Conservation (phyloP, 2,888 invertebrate genomes). For the Digitonthophagus gazella region DNA sequence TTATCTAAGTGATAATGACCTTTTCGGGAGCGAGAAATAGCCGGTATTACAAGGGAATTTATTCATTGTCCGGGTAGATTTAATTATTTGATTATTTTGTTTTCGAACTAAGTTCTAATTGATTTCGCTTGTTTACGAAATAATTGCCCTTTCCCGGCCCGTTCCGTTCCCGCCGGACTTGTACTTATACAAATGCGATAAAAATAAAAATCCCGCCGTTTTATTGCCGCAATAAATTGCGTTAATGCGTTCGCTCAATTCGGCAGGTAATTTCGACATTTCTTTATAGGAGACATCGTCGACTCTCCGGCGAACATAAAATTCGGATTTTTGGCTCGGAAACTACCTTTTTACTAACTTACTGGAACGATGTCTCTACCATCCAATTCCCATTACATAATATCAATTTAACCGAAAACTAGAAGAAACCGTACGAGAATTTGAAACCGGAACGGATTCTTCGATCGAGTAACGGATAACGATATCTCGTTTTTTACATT, state of each 20-base stretch:
- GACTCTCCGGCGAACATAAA: not conserved
- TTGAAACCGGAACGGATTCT: not conserved
- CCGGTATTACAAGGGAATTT: conserved; percentile 4
- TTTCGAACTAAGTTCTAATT: conserved; percentile 10
- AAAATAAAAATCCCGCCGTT: conserved; percentile 3
- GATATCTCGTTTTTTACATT: not conserved
- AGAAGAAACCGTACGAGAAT: not conserved
- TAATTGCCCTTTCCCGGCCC: conserved; percentile 1
- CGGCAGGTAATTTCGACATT: conserved; percentile 7
- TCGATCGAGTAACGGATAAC: no score
- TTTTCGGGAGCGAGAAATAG: conserved; percentile 4
- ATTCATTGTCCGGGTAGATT: conserved; percentile 7
- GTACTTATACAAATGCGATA: not conserved
- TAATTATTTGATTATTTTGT: conserved; percentile 16
- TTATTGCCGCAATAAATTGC: conserved; percentile 6
- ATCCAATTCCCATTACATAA: no score
- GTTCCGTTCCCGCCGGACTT: not conserved
- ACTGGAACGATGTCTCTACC: no score
- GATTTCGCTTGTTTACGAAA: conserved; percentile 2
- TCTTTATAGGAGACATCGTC: conserved; percentile 1
- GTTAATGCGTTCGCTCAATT: conserved; percentile 9
- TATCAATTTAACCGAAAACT: no score
- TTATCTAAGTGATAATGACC: conserved; percentile 14
- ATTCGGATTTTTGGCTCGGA: conserved; percentile 8
- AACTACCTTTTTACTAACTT: no score